Base-by-base conservation (phyloP, 1,140 invertebrate genomes). In the Wiebesia pumilae region DNA sequence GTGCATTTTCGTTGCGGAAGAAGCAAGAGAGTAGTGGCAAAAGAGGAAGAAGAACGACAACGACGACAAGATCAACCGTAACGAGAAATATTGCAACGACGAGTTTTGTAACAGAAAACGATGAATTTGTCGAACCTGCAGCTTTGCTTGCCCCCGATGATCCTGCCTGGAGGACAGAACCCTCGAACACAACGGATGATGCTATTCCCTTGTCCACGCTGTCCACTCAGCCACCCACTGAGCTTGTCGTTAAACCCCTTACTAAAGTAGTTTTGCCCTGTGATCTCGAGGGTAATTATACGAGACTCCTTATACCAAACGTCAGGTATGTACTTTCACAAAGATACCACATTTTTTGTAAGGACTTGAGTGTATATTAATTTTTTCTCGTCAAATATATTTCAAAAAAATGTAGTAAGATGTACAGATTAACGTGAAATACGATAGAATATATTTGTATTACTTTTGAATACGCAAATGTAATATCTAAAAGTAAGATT, bases 231-330 rank as follows among this genome's bases (percentile, higher is more conserved):
- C 90, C 90, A 77, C 91, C 92, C 81, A 86, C 91, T 58, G 92
- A 94, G 78, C 89, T 93, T 69, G 90, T 93, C 87, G 93, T 93
- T 81, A 93, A 93, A 86, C 92, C 93, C 81, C 92, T 91, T 84
- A 91, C 88, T 86, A 92, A 94, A 90, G 90, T 93, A 89, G 88
- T 93, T 81, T 88, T 93, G 67, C 93, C 93, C 40, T 94, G 93
- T 88, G 93, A 94, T 80, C 90, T 94, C 43, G 93, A 93, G 85
- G 92, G 90, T 83, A 93, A 94, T 91, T 91, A 92, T 85, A 91
- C 93, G 38, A 91, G 90, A 86, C 90, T 93, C 62, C 88, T 93
- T 47, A 89, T 92, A 58, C 91, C 92, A 54, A 89, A 88, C 54
- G 88, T 91, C 16, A 93, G 92, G 93, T 93, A 90, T 89, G 69